Evolutionary conservation across 2,888 invertebrate species (phyloP).

Genomic region (Diplazon laetatorius): DNA sequence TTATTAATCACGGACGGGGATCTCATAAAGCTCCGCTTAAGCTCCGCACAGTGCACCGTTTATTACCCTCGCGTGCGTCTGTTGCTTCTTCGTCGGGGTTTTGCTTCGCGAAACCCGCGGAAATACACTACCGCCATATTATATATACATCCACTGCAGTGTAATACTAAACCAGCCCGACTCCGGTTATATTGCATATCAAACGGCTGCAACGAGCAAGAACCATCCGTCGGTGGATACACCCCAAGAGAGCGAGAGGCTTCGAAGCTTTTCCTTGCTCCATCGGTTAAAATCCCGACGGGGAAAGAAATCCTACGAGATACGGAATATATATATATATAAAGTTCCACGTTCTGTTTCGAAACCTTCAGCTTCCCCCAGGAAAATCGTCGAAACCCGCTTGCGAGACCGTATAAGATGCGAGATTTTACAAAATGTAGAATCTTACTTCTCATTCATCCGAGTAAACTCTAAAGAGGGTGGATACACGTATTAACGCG

Average conservation of each 20-base stretch:
- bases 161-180: slow-evolving; percentile 25
- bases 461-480: slow-evolving; percentile 1
- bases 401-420: background rate
- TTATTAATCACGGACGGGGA: slow-evolving; percentile 80
- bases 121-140: slow-evolving; percentile 69
- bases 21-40: slow-evolving; percentile 80
- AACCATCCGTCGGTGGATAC: slow-evolving; percentile 9
- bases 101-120: slow-evolving; percentile 64
- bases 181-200: slow-evolving; percentile 60
- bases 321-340: slow-evolving; percentile 8
- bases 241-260: background rate
- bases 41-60: slow-evolving; percentile 77
- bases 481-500: slow-evolving; percentile 24
- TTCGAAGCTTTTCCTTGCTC: slow-evolving; percentile 1
- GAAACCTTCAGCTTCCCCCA: no score
- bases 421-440: slow-evolving; percentile 36
- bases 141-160: slow-evolving; percentile 17
- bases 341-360: no score
- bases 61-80: slow-evolving; percentile 71
- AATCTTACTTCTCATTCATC: slow-evolving; percentile 40
- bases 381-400: background rate
- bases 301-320: background rate
- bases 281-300: background rate
- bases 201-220: slow-evolving; percentile 47
- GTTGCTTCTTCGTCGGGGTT: slow-evolving; percentile 63